These are phyloP conservation scores for Tretioscincus oriximinensis DNA, from an alignment of 2,113 vertebrate species.

Conservation along the genomic window DNA sequence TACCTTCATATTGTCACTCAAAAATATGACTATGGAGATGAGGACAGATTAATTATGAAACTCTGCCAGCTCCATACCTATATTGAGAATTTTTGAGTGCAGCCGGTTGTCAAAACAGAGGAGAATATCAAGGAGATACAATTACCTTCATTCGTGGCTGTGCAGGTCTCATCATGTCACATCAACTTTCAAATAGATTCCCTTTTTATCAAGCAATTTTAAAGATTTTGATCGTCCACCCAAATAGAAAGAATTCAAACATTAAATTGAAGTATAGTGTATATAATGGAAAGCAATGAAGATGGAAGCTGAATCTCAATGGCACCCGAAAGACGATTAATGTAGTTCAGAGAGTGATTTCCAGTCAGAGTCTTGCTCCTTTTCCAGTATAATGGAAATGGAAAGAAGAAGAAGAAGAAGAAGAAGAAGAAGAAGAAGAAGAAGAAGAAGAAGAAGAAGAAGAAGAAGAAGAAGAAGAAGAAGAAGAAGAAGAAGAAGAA, in stretches of 20 bases:
- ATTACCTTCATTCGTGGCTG: not conserved
- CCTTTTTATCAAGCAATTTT: not conserved
- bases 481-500: too few species aligned
- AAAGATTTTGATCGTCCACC: constrained; percentile 21
- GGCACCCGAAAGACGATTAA: too few species aligned
- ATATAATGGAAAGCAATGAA: not conserved
- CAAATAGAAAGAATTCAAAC: not conserved
- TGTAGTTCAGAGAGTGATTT: too few species aligned
- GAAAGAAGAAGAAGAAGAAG: too few species aligned
- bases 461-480: too few species aligned
- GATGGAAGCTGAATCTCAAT: not conserved
- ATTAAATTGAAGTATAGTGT: not conserved
- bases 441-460: too few species aligned
- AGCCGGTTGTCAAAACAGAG: constrained; percentile 5
- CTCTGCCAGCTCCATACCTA: constrained; percentile 21
- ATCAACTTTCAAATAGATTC: not conserved
- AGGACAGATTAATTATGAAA: constrained; percentile 31
- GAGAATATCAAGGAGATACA: not conserved
- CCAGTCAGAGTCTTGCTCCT: too few species aligned
- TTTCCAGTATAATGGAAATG: too few species aligned
- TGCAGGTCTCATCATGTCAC: constrained; percentile 25
- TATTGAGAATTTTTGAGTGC: not conserved
- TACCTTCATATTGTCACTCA: constrained; percentile 18
- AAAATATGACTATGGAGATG: constrained; percentile 21
- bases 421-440: too few species aligned